Evolutionary conservation across 2,888 invertebrate genomes (phyloP), one percentile per base, ranked within the genome.

Genomic region (Drosophila anomalata): DNA sequence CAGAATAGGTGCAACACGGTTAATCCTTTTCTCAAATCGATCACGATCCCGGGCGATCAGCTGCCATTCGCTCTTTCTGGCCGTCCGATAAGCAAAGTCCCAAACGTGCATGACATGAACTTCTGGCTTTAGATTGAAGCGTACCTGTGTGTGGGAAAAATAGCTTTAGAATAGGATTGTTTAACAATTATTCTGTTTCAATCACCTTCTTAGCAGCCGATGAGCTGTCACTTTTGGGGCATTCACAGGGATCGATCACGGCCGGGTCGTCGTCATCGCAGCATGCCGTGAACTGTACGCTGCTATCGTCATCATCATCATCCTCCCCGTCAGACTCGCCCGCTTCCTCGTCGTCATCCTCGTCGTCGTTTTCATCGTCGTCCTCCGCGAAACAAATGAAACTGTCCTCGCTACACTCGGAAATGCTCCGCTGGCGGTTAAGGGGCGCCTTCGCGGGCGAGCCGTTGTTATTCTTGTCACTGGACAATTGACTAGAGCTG

Each of bases 61-160:
- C 87, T 94, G 94, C 95, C 95, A 95, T 61, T 93, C 92, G 0
- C 94, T 94, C 29, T 92, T 92, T 7, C 95, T 90, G 9, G 94
- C 94, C 51, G 93, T 93, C 5, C 93, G 90, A 69, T 94, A 94
- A 1, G 94, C 94, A 86, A 91, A 94, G 54, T 93, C 90, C 94
- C 94, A 95, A 2, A 93, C 93, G 5, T 93, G 89, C 93, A 95
- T 93, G 54, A 93, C 92, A 85, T 93, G 94, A 46, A 94, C 93
- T 67, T 92, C 91, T 0, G 94, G 94, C 1, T 93, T 92, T 2
- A 91, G 73, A 12, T 94, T 93, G 89, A 94, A 94, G 9, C 91
- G 92, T 24, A 94, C 94, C 94, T 94, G 92, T 14, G 24, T 1
- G 26, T n/a, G 2, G n/a, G 7, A 36, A 33, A 33, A 0, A n/a